Conservation (phyloP, 1,140 invertebrate genomes). For the Panulirus ornatus region DNA sequence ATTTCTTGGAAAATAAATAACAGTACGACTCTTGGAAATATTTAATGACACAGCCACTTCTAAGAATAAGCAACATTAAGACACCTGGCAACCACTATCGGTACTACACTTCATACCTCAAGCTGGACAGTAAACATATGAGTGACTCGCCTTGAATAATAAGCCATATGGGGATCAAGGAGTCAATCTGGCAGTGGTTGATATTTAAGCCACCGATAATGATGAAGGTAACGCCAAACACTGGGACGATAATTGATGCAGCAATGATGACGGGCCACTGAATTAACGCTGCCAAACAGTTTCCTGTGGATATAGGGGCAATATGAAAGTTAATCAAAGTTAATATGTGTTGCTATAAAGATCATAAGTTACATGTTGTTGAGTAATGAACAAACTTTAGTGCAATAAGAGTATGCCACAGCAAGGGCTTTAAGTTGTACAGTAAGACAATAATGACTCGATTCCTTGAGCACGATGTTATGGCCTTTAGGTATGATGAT, state of each 20-base stretch:
- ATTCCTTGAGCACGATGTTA: too few relatives aligned
- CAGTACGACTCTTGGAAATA: too few relatives aligned
- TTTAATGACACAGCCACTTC: neutral
- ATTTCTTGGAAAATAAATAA: too few relatives aligned
- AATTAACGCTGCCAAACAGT: constrained; percentile 8
- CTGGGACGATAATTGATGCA: constrained; percentile 18
- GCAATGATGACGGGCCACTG: constrained; percentile 7
- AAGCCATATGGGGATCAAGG: constrained; percentile 44
- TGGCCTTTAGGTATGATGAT: too few relatives aligned
- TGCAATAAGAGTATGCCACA: neutral
- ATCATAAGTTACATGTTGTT: too few relatives aligned
- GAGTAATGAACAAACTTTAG: neutral
- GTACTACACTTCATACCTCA: too few relatives aligned
- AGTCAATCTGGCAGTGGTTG: constrained; percentile 27
- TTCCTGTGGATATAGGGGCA: neutral
- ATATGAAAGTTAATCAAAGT: neutral
- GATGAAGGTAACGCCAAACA: constrained; percentile 29
- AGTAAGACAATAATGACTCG: neutral
- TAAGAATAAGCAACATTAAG: neutral
- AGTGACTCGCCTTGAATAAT: constrained; percentile 9
- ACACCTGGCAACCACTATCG: neutral
- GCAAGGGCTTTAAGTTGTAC: neutral
- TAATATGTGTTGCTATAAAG: neutral
- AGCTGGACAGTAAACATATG: neutral
- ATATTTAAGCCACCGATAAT: constrained; percentile 17